A percentile compares a stretch with the other conserved stretches of the same genome.
Evolutionary conservation across 1,140 invertebrate genomes (phyloP).

Genomic region (Leptestheria dahalacensis): DNA sequence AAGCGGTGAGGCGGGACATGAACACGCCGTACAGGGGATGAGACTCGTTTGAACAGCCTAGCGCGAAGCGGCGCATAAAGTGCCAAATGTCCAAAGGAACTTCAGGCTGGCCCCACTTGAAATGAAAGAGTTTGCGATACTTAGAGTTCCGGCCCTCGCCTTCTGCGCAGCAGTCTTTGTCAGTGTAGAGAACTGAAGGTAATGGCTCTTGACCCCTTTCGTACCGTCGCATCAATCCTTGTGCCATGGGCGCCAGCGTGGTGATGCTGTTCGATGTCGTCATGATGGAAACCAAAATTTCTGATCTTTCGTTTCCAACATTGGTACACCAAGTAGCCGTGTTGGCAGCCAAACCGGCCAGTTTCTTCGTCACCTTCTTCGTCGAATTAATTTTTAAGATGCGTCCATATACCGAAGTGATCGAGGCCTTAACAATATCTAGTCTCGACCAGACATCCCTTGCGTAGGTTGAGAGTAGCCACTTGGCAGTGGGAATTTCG

Average conservation of each 20-base stretch:
- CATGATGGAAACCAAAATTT: not conserved
- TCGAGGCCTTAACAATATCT: not conserved
- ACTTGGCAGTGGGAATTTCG: not conserved
- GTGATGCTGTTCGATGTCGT: slow-evolving; percentile 2
- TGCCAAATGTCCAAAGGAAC: slow-evolving; percentile 12
- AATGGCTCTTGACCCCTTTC: not conserved
- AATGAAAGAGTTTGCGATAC: slow-evolving; percentile 4
- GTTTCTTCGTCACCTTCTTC: slow-evolving; percentile 9
- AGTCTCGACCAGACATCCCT: slow-evolving; percentile 6
- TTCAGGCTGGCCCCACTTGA: not conserved
- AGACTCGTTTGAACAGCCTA: slow-evolving; percentile 4
- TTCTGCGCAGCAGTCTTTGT: slow-evolving; percentile 11
- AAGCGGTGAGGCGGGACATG: slow-evolving; percentile 1
- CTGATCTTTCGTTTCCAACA: slow-evolving; percentile 9
- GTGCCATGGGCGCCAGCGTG: not conserved
- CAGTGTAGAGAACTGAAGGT: slow-evolving; percentile 9
- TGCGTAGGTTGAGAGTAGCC: slow-evolving; percentile 1
- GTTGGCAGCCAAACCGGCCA: not conserved
- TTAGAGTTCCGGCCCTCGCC: slow-evolving; percentile 1
- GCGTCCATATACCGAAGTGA: slow-evolving; percentile 2
- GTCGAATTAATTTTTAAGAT: slow-evolving; percentile 12
- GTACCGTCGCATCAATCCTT: slow-evolving; percentile 5
- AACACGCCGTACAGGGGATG: slow-evolving; percentile 12
- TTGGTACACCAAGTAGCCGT: slow-evolving; percentile 6
- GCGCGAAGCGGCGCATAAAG: slow-evolving; percentile 10